Evolutionary conservation across 1,140 invertebrate genomes (phyloP), one percentile per base, ranked within the genome.

Genomic region (Papilio dardanus): DNA sequence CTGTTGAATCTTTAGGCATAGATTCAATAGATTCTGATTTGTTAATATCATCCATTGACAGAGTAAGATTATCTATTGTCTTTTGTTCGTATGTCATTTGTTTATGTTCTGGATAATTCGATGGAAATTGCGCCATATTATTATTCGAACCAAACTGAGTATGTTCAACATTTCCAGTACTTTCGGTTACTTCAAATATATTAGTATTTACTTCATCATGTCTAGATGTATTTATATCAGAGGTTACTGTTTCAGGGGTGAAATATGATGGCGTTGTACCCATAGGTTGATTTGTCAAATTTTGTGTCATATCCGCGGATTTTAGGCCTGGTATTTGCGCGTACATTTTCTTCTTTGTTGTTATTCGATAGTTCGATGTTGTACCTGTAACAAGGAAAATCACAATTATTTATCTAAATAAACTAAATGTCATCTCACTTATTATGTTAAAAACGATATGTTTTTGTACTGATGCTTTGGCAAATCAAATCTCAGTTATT

Each of bases 291-390:
- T 76, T 76, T 7, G 78, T 30, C 7, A 69, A 50, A 71, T 76
- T 76, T 12, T 79, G 71, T 66, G 73, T 75, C 28, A 71, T 76
- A 58, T 91, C 84, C 24, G 86, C 85, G 0, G 88, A 83, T 31
- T 80, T 90, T 0, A 95, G 79, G 3, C 95, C 94, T 2, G 95
- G 95, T 84, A 95, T 94, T 77, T 94, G 94, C 19, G 95, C 94
- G 85, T 95, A 95, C 3, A 91, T 81, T 87, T 95, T 95, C 85
- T 94, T 95, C 76, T 90, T 94, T 0, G 93, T 88, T 12, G 91
- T 87, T 28, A 95, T 88, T 16, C 95, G 87, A 87, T 93, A 95
- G n/a, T 93, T 95, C 3, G 71, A 73, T n/a, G 83, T 74, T 37
- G 84, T 80, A 78, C 89, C 88, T 90, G 92, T 12, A 94, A 93